These are phyloP conservation scores for Octopus bimaculoides DNA, from an alignment of 1,140 invertebrate genomes.

Conservation along the genomic window DNA sequence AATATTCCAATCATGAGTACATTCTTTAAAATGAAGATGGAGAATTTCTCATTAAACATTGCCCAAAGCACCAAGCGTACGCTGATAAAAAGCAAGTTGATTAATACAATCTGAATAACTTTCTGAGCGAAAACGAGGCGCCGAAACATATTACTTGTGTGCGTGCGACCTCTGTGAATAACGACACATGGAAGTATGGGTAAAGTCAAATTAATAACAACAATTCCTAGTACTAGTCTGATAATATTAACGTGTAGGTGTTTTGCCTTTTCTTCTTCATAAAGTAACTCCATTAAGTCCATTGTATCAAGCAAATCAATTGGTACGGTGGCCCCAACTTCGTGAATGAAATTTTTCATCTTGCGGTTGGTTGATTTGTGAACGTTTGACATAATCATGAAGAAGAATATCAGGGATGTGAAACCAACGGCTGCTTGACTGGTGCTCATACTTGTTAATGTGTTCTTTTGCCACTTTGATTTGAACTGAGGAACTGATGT, in stretches of 20 bases:
- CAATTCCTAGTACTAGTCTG: not conserved
- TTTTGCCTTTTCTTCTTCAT: not conserved
- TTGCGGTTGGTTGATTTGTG: not conserved
- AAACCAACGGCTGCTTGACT: not conserved
- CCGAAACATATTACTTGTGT: not conserved
- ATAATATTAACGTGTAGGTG: not conserved
- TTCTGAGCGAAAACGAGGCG: not conserved
- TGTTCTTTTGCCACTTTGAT: too few species aligned
- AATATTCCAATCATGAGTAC: not conserved
- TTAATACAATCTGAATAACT: not conserved
- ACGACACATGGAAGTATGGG: not conserved
- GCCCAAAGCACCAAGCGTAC: not conserved
- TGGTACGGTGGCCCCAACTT: not conserved
- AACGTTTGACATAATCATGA: not conserved
- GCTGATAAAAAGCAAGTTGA: not conserved
- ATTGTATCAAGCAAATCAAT: not conserved
- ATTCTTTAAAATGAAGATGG: not conserved
- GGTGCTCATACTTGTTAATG: too few species aligned
- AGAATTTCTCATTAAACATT: not conserved
- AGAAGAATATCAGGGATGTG: not conserved
- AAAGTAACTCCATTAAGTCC: not conserved
- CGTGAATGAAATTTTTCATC: conserved; percentile 1
- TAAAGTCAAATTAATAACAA: not conserved
- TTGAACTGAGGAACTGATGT: not conserved
- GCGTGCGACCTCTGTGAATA: not conserved